Conservation (phyloP, 64 coral and sea anemone species). For the Stichodactyla helianthus region DNA sequence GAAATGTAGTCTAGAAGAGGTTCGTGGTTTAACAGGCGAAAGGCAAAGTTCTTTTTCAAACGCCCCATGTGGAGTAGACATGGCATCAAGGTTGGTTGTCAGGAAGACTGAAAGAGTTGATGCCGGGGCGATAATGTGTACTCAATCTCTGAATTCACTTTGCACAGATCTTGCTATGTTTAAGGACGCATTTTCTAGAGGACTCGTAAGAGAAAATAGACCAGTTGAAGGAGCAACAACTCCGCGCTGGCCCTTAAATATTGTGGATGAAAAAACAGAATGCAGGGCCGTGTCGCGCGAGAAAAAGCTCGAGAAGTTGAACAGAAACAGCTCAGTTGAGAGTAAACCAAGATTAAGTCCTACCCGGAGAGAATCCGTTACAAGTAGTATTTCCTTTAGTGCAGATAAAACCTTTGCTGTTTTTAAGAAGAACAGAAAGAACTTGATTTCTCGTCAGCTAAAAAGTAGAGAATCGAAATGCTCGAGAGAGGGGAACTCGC, state of each 20-base stretch:
- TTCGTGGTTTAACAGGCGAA: not conserved
- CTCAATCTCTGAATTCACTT: constrained; percentile 5
- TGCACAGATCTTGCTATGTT: constrained; percentile 10
- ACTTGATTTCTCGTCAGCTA: not conserved
- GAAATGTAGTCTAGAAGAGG: not conserved
- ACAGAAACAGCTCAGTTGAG: not conserved
- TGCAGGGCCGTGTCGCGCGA: not conserved
- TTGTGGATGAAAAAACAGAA: not conserved
- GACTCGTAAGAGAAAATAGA: not conserved
- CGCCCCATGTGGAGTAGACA: not conserved
- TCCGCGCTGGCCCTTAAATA: not conserved
- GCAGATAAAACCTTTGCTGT: not conserved
- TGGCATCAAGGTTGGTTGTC: not conserved
- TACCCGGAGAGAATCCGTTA: not conserved
- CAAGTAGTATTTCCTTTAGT: not conserved
- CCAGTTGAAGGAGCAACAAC: not conserved
- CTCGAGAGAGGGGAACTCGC: not conserved
- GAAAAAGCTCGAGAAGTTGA: no score
- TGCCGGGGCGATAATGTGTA: not conserved
- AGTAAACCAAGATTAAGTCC: not conserved
- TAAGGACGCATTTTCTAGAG: not conserved
- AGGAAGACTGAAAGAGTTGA: not conserved
- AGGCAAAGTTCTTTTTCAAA: not conserved
- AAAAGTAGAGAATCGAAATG: constrained; percentile 1
- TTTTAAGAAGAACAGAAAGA: not conserved